These are phyloP conservation scores for Esox masquinongy DNA, from an alignment of 2,797 vertebrate species.

Conservation along the genomic window DNA sequence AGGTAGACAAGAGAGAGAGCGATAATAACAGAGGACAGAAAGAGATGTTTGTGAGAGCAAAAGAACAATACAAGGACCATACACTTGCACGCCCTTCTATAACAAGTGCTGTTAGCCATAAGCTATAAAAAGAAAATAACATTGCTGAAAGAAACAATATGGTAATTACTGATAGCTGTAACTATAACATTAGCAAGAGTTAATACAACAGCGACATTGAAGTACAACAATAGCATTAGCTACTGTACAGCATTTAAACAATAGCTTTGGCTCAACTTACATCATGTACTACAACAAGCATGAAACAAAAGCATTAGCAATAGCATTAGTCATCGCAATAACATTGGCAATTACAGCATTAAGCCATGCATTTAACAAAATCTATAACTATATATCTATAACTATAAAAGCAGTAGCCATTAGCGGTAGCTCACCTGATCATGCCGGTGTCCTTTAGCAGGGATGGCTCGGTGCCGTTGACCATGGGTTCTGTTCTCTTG, in stretches of 20 bases:
- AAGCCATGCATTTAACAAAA: neutral
- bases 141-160: neutral
- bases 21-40: neutral
- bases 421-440: constrained; percentile 50
- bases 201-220: no score
- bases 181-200: no score
- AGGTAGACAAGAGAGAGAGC: neutral
- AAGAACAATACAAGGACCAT: neutral
- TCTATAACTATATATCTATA: neutral
- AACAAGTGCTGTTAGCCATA: neutral
- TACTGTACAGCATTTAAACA: no score
- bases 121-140: neutral
- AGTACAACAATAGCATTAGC: no score
- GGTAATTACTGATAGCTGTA: no score
- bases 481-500: constrained; percentile 80
- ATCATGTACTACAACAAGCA: neutral
- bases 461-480: constrained; percentile 87
- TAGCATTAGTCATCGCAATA: neutral
- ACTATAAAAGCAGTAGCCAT: neutral
- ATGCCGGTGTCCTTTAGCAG: constrained; percentile 82
- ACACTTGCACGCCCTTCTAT: neutral
- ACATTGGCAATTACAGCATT: neutral
- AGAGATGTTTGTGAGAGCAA: neutral
- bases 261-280: neutral
- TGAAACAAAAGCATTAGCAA: neutral